Evolutionary conservation across 2,888 invertebrate species (phyloP).

Genomic region (Eristalis tenax): DNA sequence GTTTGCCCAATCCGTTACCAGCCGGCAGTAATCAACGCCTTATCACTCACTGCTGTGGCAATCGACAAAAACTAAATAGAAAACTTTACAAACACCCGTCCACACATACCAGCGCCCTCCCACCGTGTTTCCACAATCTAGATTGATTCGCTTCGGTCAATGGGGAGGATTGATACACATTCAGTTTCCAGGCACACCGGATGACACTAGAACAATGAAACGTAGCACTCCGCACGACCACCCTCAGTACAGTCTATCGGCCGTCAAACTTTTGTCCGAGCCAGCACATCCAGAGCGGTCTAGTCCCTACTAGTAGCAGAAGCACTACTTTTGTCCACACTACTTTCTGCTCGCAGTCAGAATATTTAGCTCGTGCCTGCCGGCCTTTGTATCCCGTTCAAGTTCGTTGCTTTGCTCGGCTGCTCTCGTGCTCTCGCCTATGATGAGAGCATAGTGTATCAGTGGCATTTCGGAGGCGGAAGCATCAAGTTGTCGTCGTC

Average conservation of each 20-base stretch:
- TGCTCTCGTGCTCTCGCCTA: slow-evolving; percentile 14
- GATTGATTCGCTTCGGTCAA: slow-evolving; percentile 1
- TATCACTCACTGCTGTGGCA: not conserved
- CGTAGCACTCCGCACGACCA: not conserved
- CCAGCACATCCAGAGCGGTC: not conserved
- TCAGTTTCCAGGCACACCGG: slow-evolving; percentile 13
- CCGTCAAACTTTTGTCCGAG: slow-evolving; percentile 16
- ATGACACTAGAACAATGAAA: not conserved
- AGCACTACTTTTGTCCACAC: not conserved
- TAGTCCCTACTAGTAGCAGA: slow-evolving; percentile 14
- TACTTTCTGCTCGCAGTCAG: not conserved
- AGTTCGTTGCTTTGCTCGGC: slow-evolving; percentile 37
- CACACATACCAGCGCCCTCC: not conserved
- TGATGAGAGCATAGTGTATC: slow-evolving; percentile 23
- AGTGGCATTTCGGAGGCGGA: slow-evolving; percentile 62
- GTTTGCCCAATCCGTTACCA: slow-evolving; percentile 12
- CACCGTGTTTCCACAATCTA: not conserved
- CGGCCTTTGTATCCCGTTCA: slow-evolving; percentile 65
- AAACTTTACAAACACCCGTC: not conserved
- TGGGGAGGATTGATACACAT: slow-evolving; percentile 5
- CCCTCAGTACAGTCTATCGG: not conserved
- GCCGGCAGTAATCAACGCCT: slow-evolving; percentile 16
- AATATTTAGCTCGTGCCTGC: slow-evolving; percentile 1
- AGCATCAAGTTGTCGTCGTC: slow-evolving; percentile 52
- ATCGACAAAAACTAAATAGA: not conserved